Evolutionary conservation across 2,888 invertebrate species (phyloP).

Genomic region (Xanthostigma xanthostigma): DNA sequence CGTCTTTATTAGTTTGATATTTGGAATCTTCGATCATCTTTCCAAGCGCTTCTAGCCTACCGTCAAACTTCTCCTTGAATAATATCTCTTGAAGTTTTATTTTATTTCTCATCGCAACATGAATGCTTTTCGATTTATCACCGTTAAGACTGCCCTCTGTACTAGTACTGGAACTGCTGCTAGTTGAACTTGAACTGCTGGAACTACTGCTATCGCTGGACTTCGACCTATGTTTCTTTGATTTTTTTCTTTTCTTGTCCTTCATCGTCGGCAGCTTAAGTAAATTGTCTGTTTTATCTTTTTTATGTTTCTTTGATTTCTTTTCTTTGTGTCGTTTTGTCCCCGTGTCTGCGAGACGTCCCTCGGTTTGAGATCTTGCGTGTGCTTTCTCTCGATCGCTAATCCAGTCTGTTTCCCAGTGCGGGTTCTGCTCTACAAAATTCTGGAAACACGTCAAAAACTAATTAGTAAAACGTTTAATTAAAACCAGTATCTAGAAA

Average conservation of each 20-base stretch:
- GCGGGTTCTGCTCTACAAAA: slow-evolving; percentile 70
- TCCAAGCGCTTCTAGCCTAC: slow-evolving; percentile 29
- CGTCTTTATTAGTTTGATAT: slow-evolving; percentile 22
- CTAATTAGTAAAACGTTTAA: no score
- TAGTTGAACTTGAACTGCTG: slow-evolving; percentile 27
- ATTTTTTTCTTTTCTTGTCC: slow-evolving; percentile 39
- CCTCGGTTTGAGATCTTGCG: slow-evolving; percentile 27
- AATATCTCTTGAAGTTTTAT: slow-evolving; percentile 32
- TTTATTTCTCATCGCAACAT: slow-evolving; percentile 48
- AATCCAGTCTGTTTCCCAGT: slow-evolving; percentile 79
- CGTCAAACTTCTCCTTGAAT: slow-evolving; percentile 29
- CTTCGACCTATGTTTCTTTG: slow-evolving; percentile 22
- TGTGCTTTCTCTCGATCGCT: slow-evolving; percentile 62
- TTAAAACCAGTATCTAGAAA: no score
- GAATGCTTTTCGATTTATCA: slow-evolving; percentile 42
- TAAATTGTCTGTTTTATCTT: slow-evolving; percentile 17
- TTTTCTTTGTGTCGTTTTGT: slow-evolving; percentile 17
- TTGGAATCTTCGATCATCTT: slow-evolving; percentile 33
- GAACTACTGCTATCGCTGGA: slow-evolving; percentile 27
- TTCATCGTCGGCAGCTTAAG: slow-evolving; percentile 26
- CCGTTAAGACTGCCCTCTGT: slow-evolving; percentile 24
- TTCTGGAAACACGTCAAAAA: slow-evolving; percentile 34
- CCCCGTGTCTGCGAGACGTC: slow-evolving; percentile 8
- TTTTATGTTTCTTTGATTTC: slow-evolving; percentile 18
- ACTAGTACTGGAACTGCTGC: slow-evolving; percentile 28